Percentiles rank a stretch among this genome's conserved stretches.
Evolutionary conservation across 35 echinoderm and acorn worm species (phyloP).

Genomic region (Eucidaris tribuloides): DNA sequence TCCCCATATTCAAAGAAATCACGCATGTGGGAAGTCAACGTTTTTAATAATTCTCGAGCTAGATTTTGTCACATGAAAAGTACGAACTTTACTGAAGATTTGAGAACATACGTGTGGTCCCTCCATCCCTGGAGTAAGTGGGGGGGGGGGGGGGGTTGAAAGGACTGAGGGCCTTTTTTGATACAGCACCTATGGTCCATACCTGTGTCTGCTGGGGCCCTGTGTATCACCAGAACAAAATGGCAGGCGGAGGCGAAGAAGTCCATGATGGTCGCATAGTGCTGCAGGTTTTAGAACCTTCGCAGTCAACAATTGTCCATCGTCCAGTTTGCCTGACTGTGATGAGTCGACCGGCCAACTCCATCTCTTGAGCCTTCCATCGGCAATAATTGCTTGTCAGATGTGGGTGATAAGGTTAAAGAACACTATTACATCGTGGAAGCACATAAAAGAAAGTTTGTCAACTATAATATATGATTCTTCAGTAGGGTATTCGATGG

Average conservation of each 20-base stretch:
- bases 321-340: constrained; percentile 83
- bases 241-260: constrained; percentile 87
- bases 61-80: no score
- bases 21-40: no score
- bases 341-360: constrained; percentile 85
- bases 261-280: constrained; percentile 98
- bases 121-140: no score
- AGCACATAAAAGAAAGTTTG: not conserved
- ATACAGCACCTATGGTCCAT: not conserved
- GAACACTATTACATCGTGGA: not conserved
- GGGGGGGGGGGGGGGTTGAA: no score
- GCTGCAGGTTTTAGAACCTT: constrained; percentile 83
- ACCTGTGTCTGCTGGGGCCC: constrained; percentile 91
- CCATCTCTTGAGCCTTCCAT: constrained; percentile 80
- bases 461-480: not conserved
- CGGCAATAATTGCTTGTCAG: constrained; percentile 61
- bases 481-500: not conserved
- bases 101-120: no score
- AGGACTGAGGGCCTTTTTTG: no score
- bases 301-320: constrained; percentile 85
- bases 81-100: no score
- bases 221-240: constrained; percentile 80
- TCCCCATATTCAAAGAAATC: no score
- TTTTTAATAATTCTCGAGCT: no score
- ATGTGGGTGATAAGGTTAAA: not conserved